Evolutionary conservation across 2,113 vertebrate species (phyloP), one percentile per base, ranked within the genome.

Genomic region (Salvator merianae): DNA sequence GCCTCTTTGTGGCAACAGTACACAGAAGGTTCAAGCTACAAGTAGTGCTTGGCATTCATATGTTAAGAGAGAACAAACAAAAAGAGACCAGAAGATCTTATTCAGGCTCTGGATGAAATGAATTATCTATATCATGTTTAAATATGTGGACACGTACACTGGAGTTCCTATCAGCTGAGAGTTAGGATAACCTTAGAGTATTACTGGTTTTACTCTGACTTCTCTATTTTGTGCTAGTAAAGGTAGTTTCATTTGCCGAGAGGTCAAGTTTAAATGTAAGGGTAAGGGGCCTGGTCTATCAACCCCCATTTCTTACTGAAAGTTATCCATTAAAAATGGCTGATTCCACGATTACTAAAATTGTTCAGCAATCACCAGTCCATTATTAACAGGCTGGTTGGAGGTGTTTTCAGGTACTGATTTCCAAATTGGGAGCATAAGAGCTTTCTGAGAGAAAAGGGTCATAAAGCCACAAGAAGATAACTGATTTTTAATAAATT

Each of bases 81-180:
- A 80, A 85, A 66, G 88, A 83, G 82, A 86, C 84, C 63, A 86
- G 83, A 88, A 83, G 77, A 87, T 85, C 83, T 85, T 77, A 81
- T n/a, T 83, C 92, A 53, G 18, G 43, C 68, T 7, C 82, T 86
- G 86, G 85, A 40, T 65, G 79, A 91, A 88, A 80, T 82, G 79
- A 71, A 0, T 73, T 59, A 79, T 87, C 89, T 83, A 63, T 22
- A 12, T 12, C 18, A 30, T 47, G 28, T 40, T 83, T 77, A 62
- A 50, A 10, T 7, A 0, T 86, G 85, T 36, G 0, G n/a, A 55
- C 14, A 30, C 12, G 4, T 77, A 0, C 81, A 71, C 72, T 72
- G 30, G 72, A 75, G 40, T 36, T 76, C 36, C 26, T 24, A 22
- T 47, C 86, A 72, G 43, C 18, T 75, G 32, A 3, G 1, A 2